phyloP scores from a whole-genome alignment of 92 coral and sea anemone genomes.

The Parazoanthus swiftii region DNA sequence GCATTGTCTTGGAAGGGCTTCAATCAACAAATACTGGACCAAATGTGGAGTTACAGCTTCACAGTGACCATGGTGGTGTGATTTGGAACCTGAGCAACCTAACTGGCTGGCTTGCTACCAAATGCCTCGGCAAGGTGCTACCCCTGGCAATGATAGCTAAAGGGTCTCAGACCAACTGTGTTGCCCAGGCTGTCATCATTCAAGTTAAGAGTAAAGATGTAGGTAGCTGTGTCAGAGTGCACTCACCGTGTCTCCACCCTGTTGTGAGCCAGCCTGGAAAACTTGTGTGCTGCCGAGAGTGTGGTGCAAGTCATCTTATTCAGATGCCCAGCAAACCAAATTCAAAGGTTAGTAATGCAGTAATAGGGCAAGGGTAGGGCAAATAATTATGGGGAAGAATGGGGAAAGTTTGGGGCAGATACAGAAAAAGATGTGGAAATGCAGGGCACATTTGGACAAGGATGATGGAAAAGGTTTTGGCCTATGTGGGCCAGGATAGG shows the following conservation, averaged over 20 bases:
- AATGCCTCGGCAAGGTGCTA: conserved; percentile 51
- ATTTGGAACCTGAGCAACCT: conserved; percentile 80
- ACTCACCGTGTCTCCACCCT: conserved; percentile 66
- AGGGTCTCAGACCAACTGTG: conserved; percentile 46
- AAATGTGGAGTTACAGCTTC: conserved; percentile 45
- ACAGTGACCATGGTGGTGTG: conserved; percentile 62
- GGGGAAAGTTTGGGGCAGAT: too few relatives aligned
- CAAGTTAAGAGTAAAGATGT: conserved; percentile 49
- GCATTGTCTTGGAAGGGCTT: conserved; percentile 74
- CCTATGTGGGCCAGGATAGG: too few relatives aligned
- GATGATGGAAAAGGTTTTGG: too few relatives aligned
- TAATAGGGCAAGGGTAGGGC: too few relatives aligned
- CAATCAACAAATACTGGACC: conserved; percentile 59
- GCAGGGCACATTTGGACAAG: too few relatives aligned
- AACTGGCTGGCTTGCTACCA: conserved; percentile 93
- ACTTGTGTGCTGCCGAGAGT: conserved; percentile 64
- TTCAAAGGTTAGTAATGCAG: conserved; percentile 42
- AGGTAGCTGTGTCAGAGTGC: conserved; percentile 52
- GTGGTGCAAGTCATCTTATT: conserved; percentile 56
- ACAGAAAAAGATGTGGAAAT: too few relatives aligned
- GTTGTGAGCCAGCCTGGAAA: conserved; percentile 51
- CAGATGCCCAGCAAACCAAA: conserved; percentile 50
- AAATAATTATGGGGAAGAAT: too few relatives aligned
- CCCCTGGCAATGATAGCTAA: conserved; percentile 44
- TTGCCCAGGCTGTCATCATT: conserved; percentile 72